Conservation (phyloP, 2,888 invertebrate species). For the Ophion slaviceki region DNA sequence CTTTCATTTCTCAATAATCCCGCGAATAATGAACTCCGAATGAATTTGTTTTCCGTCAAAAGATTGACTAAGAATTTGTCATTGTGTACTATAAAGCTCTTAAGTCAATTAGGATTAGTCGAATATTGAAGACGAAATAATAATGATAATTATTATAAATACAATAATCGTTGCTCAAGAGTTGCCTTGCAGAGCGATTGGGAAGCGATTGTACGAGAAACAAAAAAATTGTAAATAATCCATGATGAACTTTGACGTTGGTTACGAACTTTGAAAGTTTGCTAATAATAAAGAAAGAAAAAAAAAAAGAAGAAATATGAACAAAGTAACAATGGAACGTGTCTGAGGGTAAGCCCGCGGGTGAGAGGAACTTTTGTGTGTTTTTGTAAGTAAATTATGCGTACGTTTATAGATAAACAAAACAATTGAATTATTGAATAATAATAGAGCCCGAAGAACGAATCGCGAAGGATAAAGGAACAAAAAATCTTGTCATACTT, state of each 20-base stretch:
- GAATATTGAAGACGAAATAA: conserved; percentile 57
- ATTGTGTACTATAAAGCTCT: conserved; percentile 64
- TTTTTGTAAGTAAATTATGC: conserved; percentile 58
- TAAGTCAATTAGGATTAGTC: conserved; percentile 68
- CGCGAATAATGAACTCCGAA: conserved; percentile 8
- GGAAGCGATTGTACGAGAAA: conserved; percentile 67
- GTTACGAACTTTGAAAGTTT: conserved; percentile 70
- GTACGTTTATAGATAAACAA: conserved; percentile 39
- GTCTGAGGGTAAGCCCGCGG: conserved; percentile 47
- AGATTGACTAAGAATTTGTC: conserved; percentile 53
- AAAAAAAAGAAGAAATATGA: conserved; percentile 11
- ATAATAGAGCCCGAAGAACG: conserved; percentile 10
- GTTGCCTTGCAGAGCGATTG: conserved; percentile 78
- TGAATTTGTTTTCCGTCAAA: conserved; percentile 35
- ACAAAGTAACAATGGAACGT: conserved; percentile 43
- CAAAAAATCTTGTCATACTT: conserved; percentile 56
- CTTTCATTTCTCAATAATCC: conserved; percentile 24
- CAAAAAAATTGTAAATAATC: conserved; percentile 74
- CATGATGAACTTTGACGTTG: conserved; percentile 72
- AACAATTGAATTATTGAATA: conserved; percentile 7
- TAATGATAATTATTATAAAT: conserved; percentile 56
- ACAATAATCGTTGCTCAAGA: conserved; percentile 79
- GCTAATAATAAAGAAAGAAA: conserved; percentile 56
- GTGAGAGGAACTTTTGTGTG: conserved; percentile 46
- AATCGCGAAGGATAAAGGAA: conserved; percentile 19